Conservation (phyloP, 2,797 vertebrate species). For the Tiaroga cobitis region DNA sequence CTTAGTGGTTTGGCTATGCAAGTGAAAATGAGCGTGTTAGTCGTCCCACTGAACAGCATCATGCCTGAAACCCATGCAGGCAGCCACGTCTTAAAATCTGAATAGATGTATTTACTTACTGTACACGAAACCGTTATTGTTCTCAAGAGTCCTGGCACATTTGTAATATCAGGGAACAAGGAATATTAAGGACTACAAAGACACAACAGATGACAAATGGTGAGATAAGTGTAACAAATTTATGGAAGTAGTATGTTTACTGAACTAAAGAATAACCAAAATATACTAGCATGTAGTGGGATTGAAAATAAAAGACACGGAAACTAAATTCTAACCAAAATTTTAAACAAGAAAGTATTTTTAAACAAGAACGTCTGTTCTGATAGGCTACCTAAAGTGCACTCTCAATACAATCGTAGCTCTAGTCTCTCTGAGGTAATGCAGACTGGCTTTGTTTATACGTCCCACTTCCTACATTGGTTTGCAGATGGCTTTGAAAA, state of each 20-base stretch:
- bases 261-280: background rate
- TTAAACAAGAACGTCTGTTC: background rate
- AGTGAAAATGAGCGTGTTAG: slow-evolving; percentile 11
- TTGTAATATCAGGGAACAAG: background rate
- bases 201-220: background rate
- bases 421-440: slow-evolving; percentile 33
- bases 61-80: background rate
- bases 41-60: background rate
- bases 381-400: slow-evolving; percentile 9
- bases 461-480: slow-evolving; percentile 35
- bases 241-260: background rate
- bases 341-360: background rate
- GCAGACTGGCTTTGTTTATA: slow-evolving; percentile 32
- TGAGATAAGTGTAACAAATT: background rate
- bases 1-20: background rate
- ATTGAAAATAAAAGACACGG: background rate
- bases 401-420: background rate
- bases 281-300: background rate
- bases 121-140: background rate
- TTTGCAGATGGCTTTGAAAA: slow-evolving; percentile 10
- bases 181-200: background rate
- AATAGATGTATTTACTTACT: background rate
- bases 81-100: background rate
- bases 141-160: background rate
- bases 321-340: background rate